phyloP scores from a whole-genome alignment of 2,888 invertebrate genomes.

The Alloscopus bannaensis region DNA sequence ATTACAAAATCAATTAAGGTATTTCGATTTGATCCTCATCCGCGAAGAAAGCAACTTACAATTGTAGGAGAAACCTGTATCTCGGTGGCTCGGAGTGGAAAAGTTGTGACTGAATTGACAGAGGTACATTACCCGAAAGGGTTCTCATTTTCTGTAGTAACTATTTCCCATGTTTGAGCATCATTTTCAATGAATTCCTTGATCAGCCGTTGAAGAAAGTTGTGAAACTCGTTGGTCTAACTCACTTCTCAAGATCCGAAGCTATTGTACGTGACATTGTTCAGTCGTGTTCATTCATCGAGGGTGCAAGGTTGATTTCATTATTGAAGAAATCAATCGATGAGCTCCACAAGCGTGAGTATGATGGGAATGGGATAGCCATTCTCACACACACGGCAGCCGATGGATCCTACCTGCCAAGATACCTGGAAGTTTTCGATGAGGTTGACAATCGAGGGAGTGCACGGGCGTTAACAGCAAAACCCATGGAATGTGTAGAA shows the following conservation, averaged over 20 bases:
- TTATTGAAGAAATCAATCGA: conserved; percentile 51
- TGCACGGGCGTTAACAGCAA: neutral
- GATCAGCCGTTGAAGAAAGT: conserved; percentile 62
- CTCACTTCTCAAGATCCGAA: conserved; percentile 32
- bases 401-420: conserved; percentile 65
- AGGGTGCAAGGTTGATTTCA: conserved; percentile 27
- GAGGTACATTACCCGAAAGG: conserved; percentile 59
- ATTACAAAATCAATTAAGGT: conserved; percentile 41
- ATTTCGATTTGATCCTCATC: conserved; percentile 68
- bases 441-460: conserved; percentile 32
- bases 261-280: conserved; percentile 53
- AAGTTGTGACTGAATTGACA: conserved; percentile 33
- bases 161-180: neutral
- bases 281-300: conserved; percentile 57
- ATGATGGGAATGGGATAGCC: conserved; percentile 60
- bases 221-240: conserved; percentile 51
- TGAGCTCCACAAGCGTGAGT: conserved; percentile 57
- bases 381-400: conserved; percentile 39
- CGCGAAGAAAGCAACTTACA: conserved; percentile 53
- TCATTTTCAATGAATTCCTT: neutral
- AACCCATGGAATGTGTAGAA: conserved; percentile 29
- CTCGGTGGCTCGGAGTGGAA: conserved; percentile 35
- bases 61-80: conserved; percentile 60
- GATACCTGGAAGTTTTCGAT: conserved; percentile 66
- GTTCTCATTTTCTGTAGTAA: neutral